A percentile compares a stretch with the other conserved stretches of the same genome.
phyloP scores from a whole-genome alignment of 2,797 vertebrate species.

The Ptychobarbus kaznakovi region DNA sequence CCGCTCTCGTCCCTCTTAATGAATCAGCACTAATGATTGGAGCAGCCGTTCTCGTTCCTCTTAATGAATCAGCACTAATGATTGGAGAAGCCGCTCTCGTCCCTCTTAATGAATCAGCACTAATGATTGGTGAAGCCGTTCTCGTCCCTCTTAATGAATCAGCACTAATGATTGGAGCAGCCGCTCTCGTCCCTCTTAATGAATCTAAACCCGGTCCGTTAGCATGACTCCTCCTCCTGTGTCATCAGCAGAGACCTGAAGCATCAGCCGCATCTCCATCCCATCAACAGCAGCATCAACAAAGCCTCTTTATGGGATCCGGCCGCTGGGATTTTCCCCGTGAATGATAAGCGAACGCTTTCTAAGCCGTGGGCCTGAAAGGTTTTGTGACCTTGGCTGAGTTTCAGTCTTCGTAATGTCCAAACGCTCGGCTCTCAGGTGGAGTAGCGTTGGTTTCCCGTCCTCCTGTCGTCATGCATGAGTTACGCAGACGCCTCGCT shows the following conservation, averaged over 20 bases:
- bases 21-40: too few relatives aligned
- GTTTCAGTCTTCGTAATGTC: neutral
- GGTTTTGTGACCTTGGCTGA: neutral
- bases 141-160: too few relatives aligned
- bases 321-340: neutral
- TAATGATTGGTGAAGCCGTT: too few relatives aligned
- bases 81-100: too few relatives aligned
- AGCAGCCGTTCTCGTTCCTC: too few relatives aligned
- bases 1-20: too few relatives aligned
- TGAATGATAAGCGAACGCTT: constrained; percentile 4
- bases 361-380: neutral
- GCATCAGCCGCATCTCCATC: neutral
- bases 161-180: neutral
- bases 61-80: too few relatives aligned
- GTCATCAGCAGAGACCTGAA: neutral
- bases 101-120: too few relatives aligned
- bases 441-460: neutral
- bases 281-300: neutral
- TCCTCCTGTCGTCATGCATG: neutral
- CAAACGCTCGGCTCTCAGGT: neutral
- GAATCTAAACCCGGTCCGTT: too few relatives aligned
- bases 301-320: neutral
- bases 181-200: too few relatives aligned
- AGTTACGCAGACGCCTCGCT: neutral
- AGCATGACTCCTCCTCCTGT: too few relatives aligned